Base-by-base conservation (phyloP, 2,888 invertebrate genomes). In the Platerodrilus igneus region DNA sequence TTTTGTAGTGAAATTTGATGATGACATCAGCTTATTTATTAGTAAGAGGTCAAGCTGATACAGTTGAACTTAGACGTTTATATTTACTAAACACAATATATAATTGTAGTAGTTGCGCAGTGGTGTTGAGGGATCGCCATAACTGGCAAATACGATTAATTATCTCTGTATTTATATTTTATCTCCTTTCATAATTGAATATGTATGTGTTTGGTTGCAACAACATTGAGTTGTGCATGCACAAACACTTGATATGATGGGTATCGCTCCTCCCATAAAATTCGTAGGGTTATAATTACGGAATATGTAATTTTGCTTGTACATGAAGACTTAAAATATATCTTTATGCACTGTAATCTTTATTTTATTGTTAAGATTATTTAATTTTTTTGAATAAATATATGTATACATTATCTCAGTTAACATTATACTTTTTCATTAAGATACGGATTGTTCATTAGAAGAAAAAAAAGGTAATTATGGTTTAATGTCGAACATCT, bases 301-400 rank as follows among this genome's bases (percentile, higher is more conserved):
- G 75, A 77, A 75, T 77, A 75, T 78, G 73, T 77, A 77, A 70
- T 77, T 77, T 78, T 77, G 79, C 80, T 80, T 80, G 79, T 79
- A 80, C 77, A 79, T 79, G 79, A 79, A 78, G 75, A 79, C 79
- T 79, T 78, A 77, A n/a, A 79, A 78, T 78, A 78, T 79, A 79
- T 79, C 79, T 79, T 79, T 78, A 80, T 78, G 79, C 80, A 80
- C 79, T 78, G 75, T 76, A 45, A 23, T 18, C 35, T 15, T 1
- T 33, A 13, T 23, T 17, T 28, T 22, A 8, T 22, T 22, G n/a
- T n/a, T n/a, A n/a, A n/a, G n/a, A n/a, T n/a, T n/a, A n/a, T n/a
- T n/a, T n/a, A n/a, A n/a, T n/a, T n/a, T n/a, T n/a, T n/a, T n/a
- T n/a, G n/a, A n/a, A n/a, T n/a, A n/a, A n/a, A n/a, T n/a, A n/a